Evolutionary conservation across 2,888 invertebrate species (phyloP).

Genomic region (Platycnemis pennipes): DNA sequence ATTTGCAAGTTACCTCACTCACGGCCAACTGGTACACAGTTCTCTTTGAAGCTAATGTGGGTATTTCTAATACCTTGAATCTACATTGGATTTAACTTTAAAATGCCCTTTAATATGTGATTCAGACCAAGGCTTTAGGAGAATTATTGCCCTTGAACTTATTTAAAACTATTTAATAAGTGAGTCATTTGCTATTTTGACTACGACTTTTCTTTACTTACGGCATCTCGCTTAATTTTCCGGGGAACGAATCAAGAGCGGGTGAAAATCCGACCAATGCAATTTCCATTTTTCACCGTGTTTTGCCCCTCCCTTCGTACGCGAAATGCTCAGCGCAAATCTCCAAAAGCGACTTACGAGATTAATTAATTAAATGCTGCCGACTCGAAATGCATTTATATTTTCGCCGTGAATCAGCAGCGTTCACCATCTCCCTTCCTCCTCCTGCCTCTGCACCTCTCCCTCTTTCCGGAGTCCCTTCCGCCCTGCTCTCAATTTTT

Average conservation of each 20-base stretch:
- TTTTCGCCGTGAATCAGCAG: constrained; percentile 55
- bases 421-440: neutral
- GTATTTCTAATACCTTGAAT: too few relatives aligned
- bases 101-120: too few relatives aligned
- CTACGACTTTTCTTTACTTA: neutral
- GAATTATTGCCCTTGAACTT: too few relatives aligned
- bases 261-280: neutral
- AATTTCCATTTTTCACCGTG: neutral
- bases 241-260: neutral
- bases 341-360: constrained; percentile 48
- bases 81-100: too few relatives aligned
- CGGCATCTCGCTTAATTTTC: neutral
- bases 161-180: neutral
- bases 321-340: neutral
- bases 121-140: too few relatives aligned
- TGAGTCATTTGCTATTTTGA: neutral
- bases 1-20: too few relatives aligned
- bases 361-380: constrained; percentile 53
- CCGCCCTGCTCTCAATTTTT: neutral
- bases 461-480: too few relatives aligned
- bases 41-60: too few relatives aligned
- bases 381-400: constrained; percentile 54
- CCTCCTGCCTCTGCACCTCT: neutral
- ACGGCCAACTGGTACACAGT: too few relatives aligned
- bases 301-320: neutral